Evolutionary conservation across 2,113 vertebrate species (phyloP), one percentile per base, ranked within the genome.

Genomic region (Stercorarius parasiticus): DNA sequence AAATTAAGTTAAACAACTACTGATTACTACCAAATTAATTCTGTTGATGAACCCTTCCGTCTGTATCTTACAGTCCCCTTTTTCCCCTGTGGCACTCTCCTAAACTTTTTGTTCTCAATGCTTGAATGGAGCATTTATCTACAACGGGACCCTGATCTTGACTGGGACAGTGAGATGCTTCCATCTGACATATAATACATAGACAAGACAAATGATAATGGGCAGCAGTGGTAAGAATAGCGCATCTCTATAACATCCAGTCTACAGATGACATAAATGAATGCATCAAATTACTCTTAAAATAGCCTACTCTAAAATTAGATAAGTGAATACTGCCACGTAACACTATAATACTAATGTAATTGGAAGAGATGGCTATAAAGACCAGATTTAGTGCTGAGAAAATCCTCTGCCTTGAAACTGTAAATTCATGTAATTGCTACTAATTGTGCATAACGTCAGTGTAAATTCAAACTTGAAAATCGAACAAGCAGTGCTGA

Each of bases 401-500:
- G 74, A 82, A 93, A 92, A 74, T 38, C 71, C 77, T 71, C 78
- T 86, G 86, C 78, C 81, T 81, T 88, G 67, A 83, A 97, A 96
- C 93, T 73, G 74, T 82, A 86, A 96, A 95, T 95, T 94, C 42
- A 58, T 32, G 47, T 88, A 95, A 97, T 90, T 93, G 53, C 82
- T 71, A 84, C 74, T 97, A 94, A 94, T 70, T 93, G 76, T n/a
- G 62, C 36, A 32, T 19, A 34, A 52, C 74, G 72, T 30, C 26
- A 27, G 47, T 55, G 65, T 55, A 91, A 91, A 90, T 74, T 95
- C 79, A 74, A 86, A 61, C 23, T 55, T 0, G 50, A 85, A 90
- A 90, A 88, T 34, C 6, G 53, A 95, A 79, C 26, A 65, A 86
- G 81, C 38, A 70, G 69, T 23, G 47, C 67, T 36, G n/a, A 88